Base-by-base conservation (phyloP, 2,113 vertebrate genomes). In the Pteropus alecto region DNA sequence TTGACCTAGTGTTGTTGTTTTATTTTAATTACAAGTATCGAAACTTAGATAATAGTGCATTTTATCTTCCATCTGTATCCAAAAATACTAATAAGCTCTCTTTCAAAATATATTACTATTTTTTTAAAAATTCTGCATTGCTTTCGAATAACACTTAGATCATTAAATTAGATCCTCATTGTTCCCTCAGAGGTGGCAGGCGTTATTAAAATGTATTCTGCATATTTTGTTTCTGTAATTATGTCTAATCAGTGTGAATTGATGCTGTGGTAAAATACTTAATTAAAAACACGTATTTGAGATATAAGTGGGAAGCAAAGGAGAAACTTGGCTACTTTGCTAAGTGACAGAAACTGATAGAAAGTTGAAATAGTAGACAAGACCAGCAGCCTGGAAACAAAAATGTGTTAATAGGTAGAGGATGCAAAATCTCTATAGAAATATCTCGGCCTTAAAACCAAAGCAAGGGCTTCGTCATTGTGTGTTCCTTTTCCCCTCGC, bases 191-290 rank as follows among this genome's bases (percentile, higher is more conserved):
- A 97, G 87, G 76, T 95, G 81, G 87, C 88, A 94, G 96, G 93
- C 61, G 14, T 97, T 96, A 94, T 97, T 95, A 92, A 97, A 97
- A 97, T 95, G 94, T 87, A 90, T 96, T 97, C 93, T 96, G 94
- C 81, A 94, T 90, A 97, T 97, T 96, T 96, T 97, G 67, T 92
- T 97, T 96, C 94, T 82, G 63, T 96, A 97, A 97, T 97, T 97
- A 96, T 95, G 92, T 81, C 81, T 98, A 90, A 97, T 96, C 96
- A 97, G 77, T 78, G 79, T 81, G 85, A 96, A 96, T 97, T 96
- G 87, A 74, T 90, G 77, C 94, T 97, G 61, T 85, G 41, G 71
- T 89, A 90, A 97, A 97, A 94, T 97, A 96, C 71, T 94, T 96
- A 58, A 90, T 97, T 97, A 96, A 97, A 97, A 96, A 65, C 92